Conservation (phyloP, 2,113 vertebrate species). For the Malurus cyaneus region DNA sequence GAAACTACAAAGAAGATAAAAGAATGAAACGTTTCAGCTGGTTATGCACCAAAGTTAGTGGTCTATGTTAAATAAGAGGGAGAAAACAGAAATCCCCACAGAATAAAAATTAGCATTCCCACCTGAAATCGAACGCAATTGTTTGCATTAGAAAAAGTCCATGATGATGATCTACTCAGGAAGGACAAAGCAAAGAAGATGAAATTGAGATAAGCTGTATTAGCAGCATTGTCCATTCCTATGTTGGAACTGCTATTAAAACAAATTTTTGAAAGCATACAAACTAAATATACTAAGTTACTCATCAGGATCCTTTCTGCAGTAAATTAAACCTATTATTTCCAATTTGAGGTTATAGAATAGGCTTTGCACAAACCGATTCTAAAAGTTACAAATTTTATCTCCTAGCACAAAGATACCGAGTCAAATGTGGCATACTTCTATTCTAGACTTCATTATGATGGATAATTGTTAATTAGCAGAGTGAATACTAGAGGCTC, state of each 20-base stretch:
- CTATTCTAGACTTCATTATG: constrained; percentile 49
- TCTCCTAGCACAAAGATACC: not conserved
- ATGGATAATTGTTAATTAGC: constrained; percentile 60
- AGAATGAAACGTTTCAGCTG: not conserved
- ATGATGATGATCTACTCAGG: not conserved
- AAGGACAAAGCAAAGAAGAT: not conserved
- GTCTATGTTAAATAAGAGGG: not conserved
- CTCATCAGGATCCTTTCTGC: constrained; percentile 11
- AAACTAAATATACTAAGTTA: not conserved
- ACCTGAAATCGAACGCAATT: not conserved
- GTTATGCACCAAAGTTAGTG: not conserved
- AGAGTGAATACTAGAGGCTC: constrained; percentile 18
- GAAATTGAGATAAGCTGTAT: not conserved
- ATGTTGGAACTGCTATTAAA: not conserved
- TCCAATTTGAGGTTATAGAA: not conserved
- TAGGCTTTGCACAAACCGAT: not conserved
- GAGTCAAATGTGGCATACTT: not conserved
- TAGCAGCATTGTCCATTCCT: not conserved
- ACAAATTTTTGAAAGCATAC: not conserved
- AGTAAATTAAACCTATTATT: not conserved
- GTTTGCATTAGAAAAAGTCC: not conserved
- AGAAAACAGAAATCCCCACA: not conserved
- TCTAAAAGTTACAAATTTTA: constrained; percentile 30
- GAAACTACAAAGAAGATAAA: not conserved
- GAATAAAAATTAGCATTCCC: not conserved